A percentile compares a stretch with the other conserved stretches of the same genome.
Evolutionary conservation across 2,888 invertebrate genomes (phyloP).

Genomic region (Amblyteles armatorius): DNA sequence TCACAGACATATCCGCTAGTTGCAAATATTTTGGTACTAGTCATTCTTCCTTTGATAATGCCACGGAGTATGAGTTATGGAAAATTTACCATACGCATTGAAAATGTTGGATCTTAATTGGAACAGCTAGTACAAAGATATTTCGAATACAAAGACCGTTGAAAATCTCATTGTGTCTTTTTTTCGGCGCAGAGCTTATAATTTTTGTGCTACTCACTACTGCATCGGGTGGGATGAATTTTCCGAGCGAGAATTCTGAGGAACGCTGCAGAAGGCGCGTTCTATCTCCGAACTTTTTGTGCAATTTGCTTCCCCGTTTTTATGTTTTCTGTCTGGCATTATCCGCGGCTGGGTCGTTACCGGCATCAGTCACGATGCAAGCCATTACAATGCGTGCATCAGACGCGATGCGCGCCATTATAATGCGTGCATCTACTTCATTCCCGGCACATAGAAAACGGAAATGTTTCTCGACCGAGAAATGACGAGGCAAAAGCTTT

Average conservation of each 20-base stretch:
- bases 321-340: constrained; percentile 33
- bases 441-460: constrained; percentile 31
- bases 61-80: no score
- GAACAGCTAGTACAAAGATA: no score
- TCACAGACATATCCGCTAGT: no score
- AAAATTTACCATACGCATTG: no score
- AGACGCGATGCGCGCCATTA: constrained; percentile 33
- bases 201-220: background rate
- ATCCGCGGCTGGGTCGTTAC: constrained; percentile 23
- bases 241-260: background rate
- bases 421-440: constrained; percentile 41
- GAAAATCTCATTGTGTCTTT: no score
- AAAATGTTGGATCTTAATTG: no score
- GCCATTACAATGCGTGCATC: constrained; percentile 42
- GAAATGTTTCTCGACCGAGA: constrained; percentile 25
- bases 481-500: constrained; percentile 30
- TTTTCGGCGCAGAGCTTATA: background rate
- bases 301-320: constrained; percentile 8
- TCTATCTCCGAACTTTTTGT: constrained; percentile 6
- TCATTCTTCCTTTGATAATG: no score
- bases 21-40: no score
- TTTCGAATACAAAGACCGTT: no score
- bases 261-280: background rate
- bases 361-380: constrained; percentile 21
- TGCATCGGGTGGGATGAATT: background rate